These are phyloP conservation scores for Euplexia lucipara DNA, from an alignment of 2,888 invertebrate species.

Conservation along the genomic window DNA sequence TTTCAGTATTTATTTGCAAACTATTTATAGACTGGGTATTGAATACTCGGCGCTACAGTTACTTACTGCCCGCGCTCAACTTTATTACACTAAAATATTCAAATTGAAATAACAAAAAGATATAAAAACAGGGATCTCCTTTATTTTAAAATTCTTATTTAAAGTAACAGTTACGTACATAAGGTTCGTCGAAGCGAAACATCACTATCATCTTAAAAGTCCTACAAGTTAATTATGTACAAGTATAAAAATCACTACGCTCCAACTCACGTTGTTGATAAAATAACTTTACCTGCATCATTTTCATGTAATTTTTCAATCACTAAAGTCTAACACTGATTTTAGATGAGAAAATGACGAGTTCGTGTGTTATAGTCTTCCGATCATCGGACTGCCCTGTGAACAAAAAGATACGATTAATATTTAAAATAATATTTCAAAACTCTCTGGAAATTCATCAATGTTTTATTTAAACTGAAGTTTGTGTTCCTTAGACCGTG, in stretches of 20 bases:
- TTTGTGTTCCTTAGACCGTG: neutral
- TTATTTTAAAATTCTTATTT: constrained; percentile 83
- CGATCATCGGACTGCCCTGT: constrained; percentile 86
- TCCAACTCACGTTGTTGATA: constrained; percentile 77
- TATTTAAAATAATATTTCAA: neutral
- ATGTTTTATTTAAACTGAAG: neutral
- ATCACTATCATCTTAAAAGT: constrained; percentile 83
- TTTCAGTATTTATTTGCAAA: constrained; percentile 54
- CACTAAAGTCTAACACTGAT: constrained; percentile 86
- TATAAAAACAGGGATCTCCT: constrained; percentile 82
- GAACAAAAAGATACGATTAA: constrained; percentile 57
- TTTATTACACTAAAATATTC: constrained; percentile 19
- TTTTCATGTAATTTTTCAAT: constrained; percentile 76
- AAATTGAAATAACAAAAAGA: constrained; percentile 50
- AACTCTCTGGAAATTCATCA: neutral
- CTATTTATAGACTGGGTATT: constrained; percentile 50
- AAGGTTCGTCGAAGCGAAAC: constrained; percentile 85
- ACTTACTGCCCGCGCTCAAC: constrained; percentile 1
- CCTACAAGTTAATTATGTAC: constrained; percentile 85
- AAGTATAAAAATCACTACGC: constrained; percentile 88
- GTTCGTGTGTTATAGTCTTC: constrained; percentile 68
- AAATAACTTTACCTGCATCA: constrained; percentile 79
- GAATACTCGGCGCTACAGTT: constrained; percentile 17
- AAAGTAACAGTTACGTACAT: constrained; percentile 87
- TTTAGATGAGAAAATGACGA: constrained; percentile 77